These are phyloP conservation scores for Pteruthius melanotis DNA, from an alignment of 2,113 vertebrate genomes.

Conservation along the genomic window DNA sequence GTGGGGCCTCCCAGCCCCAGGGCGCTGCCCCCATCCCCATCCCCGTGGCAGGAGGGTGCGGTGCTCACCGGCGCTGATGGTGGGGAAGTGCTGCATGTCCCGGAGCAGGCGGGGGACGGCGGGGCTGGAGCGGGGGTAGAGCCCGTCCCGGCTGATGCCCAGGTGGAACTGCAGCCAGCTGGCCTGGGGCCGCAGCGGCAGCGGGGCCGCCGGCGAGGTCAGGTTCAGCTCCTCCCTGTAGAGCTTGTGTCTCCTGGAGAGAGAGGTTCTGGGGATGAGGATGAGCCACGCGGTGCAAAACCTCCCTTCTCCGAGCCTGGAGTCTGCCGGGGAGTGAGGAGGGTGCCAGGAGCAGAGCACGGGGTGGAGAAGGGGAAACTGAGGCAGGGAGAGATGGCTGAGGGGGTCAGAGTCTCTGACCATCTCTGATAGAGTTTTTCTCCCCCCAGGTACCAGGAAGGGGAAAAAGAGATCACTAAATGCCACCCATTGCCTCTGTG, in stretches of 20 bases:
- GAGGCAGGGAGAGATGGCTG: neutral
- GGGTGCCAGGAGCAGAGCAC: neutral
- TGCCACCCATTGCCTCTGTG: neutral
- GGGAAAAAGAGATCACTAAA: neutral
- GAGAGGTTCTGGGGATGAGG: fast-evolving
- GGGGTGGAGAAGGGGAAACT: neutral
- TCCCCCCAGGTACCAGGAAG: neutral
- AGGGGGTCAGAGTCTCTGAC: neutral
- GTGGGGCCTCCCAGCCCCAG: too few species aligned
- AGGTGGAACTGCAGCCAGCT: constrained; percentile 92
- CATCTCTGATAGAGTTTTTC: neutral
- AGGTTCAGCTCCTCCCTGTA: constrained; percentile 68
- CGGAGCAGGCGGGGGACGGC: constrained; percentile 72
- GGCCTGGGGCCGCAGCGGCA: constrained; percentile 72
- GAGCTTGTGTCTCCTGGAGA: constrained; percentile 65
- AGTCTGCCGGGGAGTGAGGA: neutral
- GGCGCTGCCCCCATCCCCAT: neutral
- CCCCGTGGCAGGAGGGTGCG: neutral
- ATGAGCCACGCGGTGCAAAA: neutral
- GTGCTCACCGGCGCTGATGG: constrained; percentile 80
- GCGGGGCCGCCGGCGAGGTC: neutral
- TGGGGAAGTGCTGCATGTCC: constrained; percentile 74
- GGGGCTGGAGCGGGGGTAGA: constrained; percentile 82
- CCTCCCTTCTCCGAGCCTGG: neutral
- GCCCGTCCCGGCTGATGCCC: constrained; percentile 83